Evolutionary conservation across 64 coral and sea anemone species (phyloP), one percentile per base, ranked within the genome.

Genomic region (Actinia equina): DNA sequence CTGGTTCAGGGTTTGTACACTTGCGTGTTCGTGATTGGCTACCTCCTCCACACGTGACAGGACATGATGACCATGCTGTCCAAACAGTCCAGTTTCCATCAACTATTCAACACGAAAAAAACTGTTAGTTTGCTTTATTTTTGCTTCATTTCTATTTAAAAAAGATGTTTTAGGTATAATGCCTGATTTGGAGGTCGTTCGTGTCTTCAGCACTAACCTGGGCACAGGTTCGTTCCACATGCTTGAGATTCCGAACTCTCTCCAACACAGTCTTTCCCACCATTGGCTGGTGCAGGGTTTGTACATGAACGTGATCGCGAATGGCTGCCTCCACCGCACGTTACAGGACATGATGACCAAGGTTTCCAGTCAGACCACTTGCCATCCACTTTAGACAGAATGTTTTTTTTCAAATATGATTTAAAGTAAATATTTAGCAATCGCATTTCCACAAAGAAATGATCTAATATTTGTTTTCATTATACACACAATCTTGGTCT

Each of bases 41-140:
- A 2, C 91, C 86, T 69, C 79, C 63, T n/a, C 86, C 91, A 46
- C 91, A 92, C 1, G 86, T 76, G 27, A 87, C 77, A 26, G 53
- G 37, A 57, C 83, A 85, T 5, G 53, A 27, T 10, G 49, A 19
- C 83, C 83, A 85, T 22, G 58, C 3, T 62, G 25, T 58, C 84
- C 84, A 86, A 18, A 10, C 30, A 26, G 59, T 62, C 84, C 84
- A 86, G 2, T 62, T 65, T 20, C 62, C 62, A 22, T 64, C 61
- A 6, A 64, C 61, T 64, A 62, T 62, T 62, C 59, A 16, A 62
- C 59, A 37, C 30, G 30, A 37, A 37, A 37, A 37, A 37, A 37
- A 37, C 1, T 37, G 30, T 37, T 37, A 37, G 30, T 37, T 37
- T 37, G 30, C 30, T 37, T 37, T 37, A 37, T 37, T 37, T 37